Conservation (phyloP, 1,140 invertebrate species). For the Laupala kohalensis region DNA sequence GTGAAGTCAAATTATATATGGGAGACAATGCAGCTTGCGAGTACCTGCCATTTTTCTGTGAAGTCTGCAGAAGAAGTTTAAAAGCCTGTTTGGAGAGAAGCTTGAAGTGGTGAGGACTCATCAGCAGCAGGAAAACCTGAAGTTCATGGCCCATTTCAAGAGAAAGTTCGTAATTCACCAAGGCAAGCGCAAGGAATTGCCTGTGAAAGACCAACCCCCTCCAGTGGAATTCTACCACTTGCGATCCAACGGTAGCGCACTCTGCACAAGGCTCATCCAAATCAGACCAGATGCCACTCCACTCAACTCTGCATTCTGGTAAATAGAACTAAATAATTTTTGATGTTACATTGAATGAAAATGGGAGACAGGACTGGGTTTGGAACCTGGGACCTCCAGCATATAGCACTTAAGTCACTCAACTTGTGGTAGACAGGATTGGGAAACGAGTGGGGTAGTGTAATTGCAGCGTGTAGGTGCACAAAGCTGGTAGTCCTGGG, state of each 20-base stretch:
- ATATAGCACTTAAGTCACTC: too few species aligned
- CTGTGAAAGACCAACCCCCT: conserved; percentile 32
- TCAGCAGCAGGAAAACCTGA: conserved; percentile 97
- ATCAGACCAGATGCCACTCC: conserved; percentile 62
- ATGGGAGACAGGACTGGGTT: too few species aligned
- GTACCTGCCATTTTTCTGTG: too few species aligned
- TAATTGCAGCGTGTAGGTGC: too few species aligned
- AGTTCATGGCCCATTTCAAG: conserved; percentile 97
- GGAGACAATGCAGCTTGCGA: too few species aligned
- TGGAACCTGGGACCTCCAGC: too few species aligned
- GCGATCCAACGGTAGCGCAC: conserved; percentile 84
- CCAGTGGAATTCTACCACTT: conserved; percentile 89
- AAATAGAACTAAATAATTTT: too few species aligned
- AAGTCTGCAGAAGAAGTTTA: conserved; percentile 96
- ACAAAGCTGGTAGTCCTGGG: too few species aligned
- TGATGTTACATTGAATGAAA: too few species aligned
- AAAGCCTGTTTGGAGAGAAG: conserved; percentile 85
- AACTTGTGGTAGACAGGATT: too few species aligned
- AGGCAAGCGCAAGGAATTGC: conserved; percentile 63
- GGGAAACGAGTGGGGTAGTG: too few species aligned
- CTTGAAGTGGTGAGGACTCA: conserved; percentile 94
- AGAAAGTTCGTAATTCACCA: conserved; percentile 86
- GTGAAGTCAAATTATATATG: too few species aligned
- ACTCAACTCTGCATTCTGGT: conserved; percentile 79
- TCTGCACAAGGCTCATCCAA: conserved; percentile 90